These are phyloP conservation scores for Hemicrepidius hirtus DNA, from an alignment of 2,888 invertebrate genomes.

Conservation along the genomic window DNA sequence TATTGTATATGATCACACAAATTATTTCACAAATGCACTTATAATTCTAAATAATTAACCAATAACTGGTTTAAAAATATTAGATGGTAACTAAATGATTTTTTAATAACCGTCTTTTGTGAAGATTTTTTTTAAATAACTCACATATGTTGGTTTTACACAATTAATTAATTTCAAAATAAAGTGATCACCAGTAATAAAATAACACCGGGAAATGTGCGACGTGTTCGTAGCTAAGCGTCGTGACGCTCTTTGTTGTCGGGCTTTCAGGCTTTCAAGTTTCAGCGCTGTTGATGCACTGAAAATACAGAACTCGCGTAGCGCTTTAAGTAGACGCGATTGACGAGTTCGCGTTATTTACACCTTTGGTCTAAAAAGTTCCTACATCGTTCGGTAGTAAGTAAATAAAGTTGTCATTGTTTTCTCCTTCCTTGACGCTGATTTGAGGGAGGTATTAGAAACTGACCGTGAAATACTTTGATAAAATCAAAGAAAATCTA, in stretches of 20 bases:
- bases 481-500: too few relatives aligned
- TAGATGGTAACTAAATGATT: too few relatives aligned
- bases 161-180: background rate
- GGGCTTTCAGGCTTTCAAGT: conserved; percentile 51
- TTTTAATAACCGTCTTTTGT: too few relatives aligned
- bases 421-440: too few relatives aligned
- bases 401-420: conserved; percentile 26
- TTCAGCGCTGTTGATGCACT: conserved; percentile 47
- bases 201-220: background rate
- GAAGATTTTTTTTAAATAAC: too few relatives aligned
- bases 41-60: background rate
- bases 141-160: too few relatives aligned
- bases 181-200: background rate
- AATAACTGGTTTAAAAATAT: too few relatives aligned
- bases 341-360: conserved; percentile 49
- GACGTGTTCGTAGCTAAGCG: conserved; percentile 8
- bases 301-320: conserved; percentile 49
- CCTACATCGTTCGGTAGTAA: conserved; percentile 32
- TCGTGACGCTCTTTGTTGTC: conserved; percentile 24
- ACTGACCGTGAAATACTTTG: too few relatives aligned
- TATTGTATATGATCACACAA: background rate
- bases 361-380: conserved; percentile 49
- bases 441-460: too few relatives aligned
- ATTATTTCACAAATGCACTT: background rate
- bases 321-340: conserved; percentile 56